Evolutionary conservation across 1,140 invertebrate species (phyloP), one percentile per base, ranked within the genome.

Genomic region (Zaprionus ornatus): DNA sequence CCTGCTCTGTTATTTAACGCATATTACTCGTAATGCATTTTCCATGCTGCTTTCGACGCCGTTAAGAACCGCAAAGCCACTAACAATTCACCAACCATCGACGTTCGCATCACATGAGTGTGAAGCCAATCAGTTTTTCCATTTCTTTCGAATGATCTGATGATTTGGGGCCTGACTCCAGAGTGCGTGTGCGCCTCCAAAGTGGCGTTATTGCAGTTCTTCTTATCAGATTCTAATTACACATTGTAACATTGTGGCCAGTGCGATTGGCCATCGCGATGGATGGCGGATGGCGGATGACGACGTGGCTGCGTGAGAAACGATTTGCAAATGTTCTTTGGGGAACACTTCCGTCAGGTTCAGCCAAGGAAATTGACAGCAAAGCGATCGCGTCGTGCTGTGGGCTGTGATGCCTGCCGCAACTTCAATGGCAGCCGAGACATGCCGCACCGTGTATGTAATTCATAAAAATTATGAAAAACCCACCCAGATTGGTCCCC

Each of bases 381-480:
- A n/a, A 45, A 17, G 40, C 40, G 40, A 45, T 45, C 40, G 40
- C 40, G n/a, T 45, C 40, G 40, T 15, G 13, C 13, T 15, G 12
- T 37, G 35, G 35, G 4, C 40, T 45, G n/a, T 54, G 35, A 52
- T 50, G 21, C 21, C 35, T 13, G 45, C 21, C 52, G 37, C 25
- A 54, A 75, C 71, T 67, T 85, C 74, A 75, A 82, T 85, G 69
- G 73, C 57, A 61, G 63, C 62, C 50, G 62, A 27, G 40, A 74
- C 72, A 74, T 74, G 71, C 68, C 64, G 64, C 52, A 42, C 55
- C 42, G 37, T 74, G 70, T 48, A 61, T 52, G 77, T 75, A 87
- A 87, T 87, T 87, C 84, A 87, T 87, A 90, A 88, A 87, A 80
- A 84, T 90, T 87, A 88, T 87, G 84, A 88, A 79, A 82, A 80